Evolutionary conservation across 2,888 invertebrate species (phyloP).

Genomic region (Cerceris rybyensis): DNA sequence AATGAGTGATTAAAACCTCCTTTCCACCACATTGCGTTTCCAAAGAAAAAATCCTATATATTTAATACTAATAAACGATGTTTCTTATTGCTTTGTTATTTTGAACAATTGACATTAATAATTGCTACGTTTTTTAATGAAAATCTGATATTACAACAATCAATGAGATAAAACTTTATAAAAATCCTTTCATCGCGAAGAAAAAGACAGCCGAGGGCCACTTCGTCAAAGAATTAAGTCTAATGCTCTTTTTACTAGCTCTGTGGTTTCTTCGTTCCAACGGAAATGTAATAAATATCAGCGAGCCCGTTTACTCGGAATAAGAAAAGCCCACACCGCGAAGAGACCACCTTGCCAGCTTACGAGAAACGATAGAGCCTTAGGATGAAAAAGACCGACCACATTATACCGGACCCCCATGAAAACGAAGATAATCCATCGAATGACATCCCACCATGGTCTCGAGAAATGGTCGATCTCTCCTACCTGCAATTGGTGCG

Average conservation of each 20-base stretch:
- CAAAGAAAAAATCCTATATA: too few species aligned
- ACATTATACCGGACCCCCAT: conserved; percentile 51
- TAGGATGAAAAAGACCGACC: conserved; percentile 54
- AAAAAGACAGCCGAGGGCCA: not conserved
- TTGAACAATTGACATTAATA: not conserved
- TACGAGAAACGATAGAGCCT: conserved; percentile 46
- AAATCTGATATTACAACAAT: not conserved
- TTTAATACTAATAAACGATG: too few species aligned
- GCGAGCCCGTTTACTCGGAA: conserved; percentile 32
- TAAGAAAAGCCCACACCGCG: conserved; percentile 21
- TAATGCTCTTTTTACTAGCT: not conserved
- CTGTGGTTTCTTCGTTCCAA: conserved; percentile 7
- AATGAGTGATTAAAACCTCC: too few species aligned
- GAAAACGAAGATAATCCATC: conserved; percentile 62
- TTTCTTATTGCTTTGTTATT: too few species aligned
- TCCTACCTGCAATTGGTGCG: conserved; percentile 34
- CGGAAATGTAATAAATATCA: conserved; percentile 44
- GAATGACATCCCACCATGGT: conserved; percentile 32
- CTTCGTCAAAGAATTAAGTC: conserved; percentile 1
- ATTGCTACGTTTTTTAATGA: not conserved
- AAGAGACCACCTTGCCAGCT: conserved; percentile 51
- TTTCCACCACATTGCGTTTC: too few species aligned
- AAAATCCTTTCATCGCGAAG: too few species aligned
- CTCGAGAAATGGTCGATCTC: conserved; percentile 12
- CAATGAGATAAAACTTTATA: not conserved